Percentiles rank a stretch among this genome's conserved stretches.
These are phyloP conservation scores for Aeoliscus strigatus DNA, from an alignment of 2,797 vertebrate genomes.

Conservation along the genomic window DNA sequence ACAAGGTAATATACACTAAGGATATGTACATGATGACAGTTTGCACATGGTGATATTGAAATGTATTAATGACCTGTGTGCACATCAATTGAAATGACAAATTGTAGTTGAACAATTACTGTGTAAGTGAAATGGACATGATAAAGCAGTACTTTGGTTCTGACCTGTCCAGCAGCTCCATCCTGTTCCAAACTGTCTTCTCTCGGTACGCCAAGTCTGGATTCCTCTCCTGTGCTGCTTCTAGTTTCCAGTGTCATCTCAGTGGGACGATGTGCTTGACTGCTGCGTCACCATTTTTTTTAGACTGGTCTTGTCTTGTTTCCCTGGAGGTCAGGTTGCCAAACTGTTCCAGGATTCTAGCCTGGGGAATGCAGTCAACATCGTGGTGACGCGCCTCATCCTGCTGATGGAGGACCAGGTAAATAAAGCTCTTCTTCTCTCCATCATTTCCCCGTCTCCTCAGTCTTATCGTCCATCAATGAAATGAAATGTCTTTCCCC, in stretches of 20 bases:
- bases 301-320: conserved; percentile 99
- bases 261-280: conserved; percentile 1
- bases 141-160: too few relatives aligned
- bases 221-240: too few relatives aligned
- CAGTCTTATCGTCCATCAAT: conserved; percentile 41
- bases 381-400: conserved; percentile 94
- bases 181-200: too few relatives aligned
- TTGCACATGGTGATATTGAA: too few relatives aligned
- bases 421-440: conserved; percentile 13
- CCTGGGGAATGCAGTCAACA: conserved; percentile 98
- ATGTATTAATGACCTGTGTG: too few relatives aligned
- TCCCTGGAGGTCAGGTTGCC: conserved; percentile 99
- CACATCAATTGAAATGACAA: too few relatives aligned
- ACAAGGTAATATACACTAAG: too few relatives aligned
- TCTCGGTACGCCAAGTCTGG: too few relatives aligned
- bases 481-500: conserved; percentile 56
- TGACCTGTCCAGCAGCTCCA: too few relatives aligned
- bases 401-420: conserved; percentile 98
- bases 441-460: not conserved
- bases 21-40: too few relatives aligned
- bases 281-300: conserved; percentile 76
- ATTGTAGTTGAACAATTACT: too few relatives aligned
- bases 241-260: conserved; percentile 7
- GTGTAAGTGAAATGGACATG: too few relatives aligned
- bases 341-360: conserved; percentile 99